Evolutionary conservation across 1,140 invertebrate genomes (phyloP).

Genomic region (Drosophila aff.): DNA sequence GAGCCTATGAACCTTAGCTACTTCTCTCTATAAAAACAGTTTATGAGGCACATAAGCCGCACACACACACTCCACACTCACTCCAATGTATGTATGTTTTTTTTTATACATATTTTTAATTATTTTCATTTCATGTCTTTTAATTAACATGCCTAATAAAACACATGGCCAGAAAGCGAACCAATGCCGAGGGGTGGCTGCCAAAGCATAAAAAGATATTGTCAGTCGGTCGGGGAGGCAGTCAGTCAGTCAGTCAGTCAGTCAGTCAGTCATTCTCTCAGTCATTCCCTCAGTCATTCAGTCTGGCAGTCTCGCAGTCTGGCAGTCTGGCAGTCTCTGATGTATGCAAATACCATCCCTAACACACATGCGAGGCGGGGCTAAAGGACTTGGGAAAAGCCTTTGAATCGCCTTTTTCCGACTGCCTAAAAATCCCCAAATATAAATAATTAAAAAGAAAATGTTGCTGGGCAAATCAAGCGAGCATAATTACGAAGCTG

Average conservation of each 20-base stretch:
- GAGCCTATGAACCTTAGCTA: conserved; percentile 27
- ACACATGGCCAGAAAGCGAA: conserved; percentile 69
- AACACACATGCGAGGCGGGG: conserved; percentile 26
- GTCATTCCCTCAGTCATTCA: conserved; percentile 34
- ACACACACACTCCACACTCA: conserved; percentile 3
- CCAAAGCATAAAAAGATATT: conserved; percentile 79
- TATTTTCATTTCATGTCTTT: conserved; percentile 84
- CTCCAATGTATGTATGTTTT: not conserved
- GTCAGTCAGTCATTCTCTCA: conserved; percentile 31
- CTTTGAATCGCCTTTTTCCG: conserved; percentile 64
- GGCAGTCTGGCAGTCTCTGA: conserved; percentile 45
- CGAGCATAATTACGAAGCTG: conserved; percentile 71
- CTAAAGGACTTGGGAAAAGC: conserved; percentile 40
- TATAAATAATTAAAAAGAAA: conserved; percentile 84
- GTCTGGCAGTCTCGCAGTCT: conserved; percentile 14
- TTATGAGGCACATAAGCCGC: not conserved
- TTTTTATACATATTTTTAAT: conserved; percentile 79
- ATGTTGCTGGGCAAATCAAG: conserved; percentile 81
- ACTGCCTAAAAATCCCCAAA: conserved; percentile 81
- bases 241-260: conserved; percentile 32
- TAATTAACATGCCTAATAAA: conserved; percentile 85
- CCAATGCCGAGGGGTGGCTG: conserved; percentile 27
- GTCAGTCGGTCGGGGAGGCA: conserved; percentile 42
- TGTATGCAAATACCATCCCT: conserved; percentile 81
- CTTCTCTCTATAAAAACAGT: conserved; percentile 1